Percentiles rank a stretch among this genome's conserved stretches.
phyloP scores from a whole-genome alignment of 37 sponge, comb jelly and placozoan species.

The Diacarnus erythraeanus region DNA sequence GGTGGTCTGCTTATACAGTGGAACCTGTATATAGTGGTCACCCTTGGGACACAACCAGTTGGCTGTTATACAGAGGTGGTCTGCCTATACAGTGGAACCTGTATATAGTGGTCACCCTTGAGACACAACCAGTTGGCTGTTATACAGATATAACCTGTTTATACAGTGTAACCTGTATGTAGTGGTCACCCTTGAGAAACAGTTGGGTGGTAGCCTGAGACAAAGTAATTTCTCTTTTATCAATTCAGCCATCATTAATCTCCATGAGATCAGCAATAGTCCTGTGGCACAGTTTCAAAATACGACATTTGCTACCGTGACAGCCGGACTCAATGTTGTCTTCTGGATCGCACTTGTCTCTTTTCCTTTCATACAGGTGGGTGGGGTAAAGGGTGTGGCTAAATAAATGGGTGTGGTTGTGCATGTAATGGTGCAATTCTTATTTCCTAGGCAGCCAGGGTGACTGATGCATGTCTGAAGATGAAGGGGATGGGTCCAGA shows the following conservation, averaged over 20 bases:
- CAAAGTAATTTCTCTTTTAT: neutral
- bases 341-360: constrained; percentile 49
- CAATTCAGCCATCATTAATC: constrained; percentile 16
- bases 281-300: neutral
- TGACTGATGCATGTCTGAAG: constrained; percentile 49
- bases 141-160: too few relatives aligned
- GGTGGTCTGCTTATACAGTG: too few relatives aligned
- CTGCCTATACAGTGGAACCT: too few relatives aligned
- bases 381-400: neutral
- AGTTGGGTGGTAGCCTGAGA: neutral
- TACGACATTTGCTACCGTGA: neutral
- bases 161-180: too few relatives aligned
- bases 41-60: too few relatives aligned
- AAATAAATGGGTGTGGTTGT: neutral
- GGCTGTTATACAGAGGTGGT: too few relatives aligned
- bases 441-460: constrained; percentile 58
- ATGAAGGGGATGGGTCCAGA: constrained; percentile 41
- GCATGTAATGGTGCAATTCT: neutral
- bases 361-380: constrained; percentile 65
- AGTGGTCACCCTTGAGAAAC: too few relatives aligned
- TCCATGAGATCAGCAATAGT: constrained; percentile 17
- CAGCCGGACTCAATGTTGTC: constrained; percentile 28
- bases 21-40: too few relatives aligned
- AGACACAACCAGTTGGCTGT: too few relatives aligned
- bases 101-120: too few relatives aligned